Base-by-base conservation (phyloP, 2,797 vertebrate species). In the Halcyon smyrnensis region DNA sequence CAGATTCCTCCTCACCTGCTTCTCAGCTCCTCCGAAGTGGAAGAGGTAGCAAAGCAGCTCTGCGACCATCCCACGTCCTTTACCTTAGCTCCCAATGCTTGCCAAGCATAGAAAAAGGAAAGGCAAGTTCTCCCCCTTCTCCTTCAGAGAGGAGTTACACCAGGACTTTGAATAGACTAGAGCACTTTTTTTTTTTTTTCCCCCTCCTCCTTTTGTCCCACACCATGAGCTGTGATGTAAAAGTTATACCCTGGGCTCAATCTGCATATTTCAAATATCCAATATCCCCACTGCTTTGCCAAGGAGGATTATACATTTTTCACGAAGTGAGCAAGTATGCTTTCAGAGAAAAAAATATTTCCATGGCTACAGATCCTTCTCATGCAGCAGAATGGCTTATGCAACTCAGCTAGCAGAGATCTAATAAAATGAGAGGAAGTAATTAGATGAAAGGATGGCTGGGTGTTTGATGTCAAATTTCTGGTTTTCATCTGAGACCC, bases 341-440 rank as follows among this genome's bases (percentile, higher is more conserved):
- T 95, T 97, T 83, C 85, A 82, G 88, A 67, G 70, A 54, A 91
- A 65, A 45, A 63, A 93, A 24, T 83, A 96, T 96, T 96, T 97
- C 96, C 96, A 96, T 97, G 93, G 88, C 96, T 94, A 97, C 95
- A 93, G 90, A 94, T 97, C 80, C 48, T 92, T 92, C 78, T 94
- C 15, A 18, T 16, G 25, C 46, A 20, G 1, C 54, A 39, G 85
- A 95, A 94, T 79, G 87, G 79, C 83, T 95, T 88, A 93, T 76
- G 45, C 86, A 89, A 53, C 30, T 53, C 92, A 79, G 80, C 63
- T 67, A 84, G 53, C 48, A 87, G 32, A 83, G 41, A 93, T 71
- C 74, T 96, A 90, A 94, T 95, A 91, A 94, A 93, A 96, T 57
- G 90, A 93, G 70, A 86, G 60, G 77, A 95, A 91, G 70, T 90